Base-by-base conservation (phyloP, 2,888 invertebrate genomes). In the Phoronis australis region DNA sequence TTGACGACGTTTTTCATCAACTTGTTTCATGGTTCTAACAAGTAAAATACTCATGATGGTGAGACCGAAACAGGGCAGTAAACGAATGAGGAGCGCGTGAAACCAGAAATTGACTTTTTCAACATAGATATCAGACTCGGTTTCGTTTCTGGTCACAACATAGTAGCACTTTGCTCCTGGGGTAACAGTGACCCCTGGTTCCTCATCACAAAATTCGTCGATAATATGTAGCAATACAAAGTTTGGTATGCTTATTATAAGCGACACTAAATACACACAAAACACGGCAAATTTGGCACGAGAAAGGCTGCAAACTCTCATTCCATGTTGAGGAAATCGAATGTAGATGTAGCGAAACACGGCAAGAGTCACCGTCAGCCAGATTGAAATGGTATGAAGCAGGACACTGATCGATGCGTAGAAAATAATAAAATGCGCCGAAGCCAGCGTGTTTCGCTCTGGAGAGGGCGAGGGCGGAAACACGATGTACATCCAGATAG, bases 311-410 rank as follows among this genome's bases (percentile, higher is more conserved):
- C 92, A 93, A 86, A 89, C 88, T 35, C 85, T 82, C 23, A 86
- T 83, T 67, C 88, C 90, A 61, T 83, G 83, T 58, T 88, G 87
- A 0, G 92, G 92, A 72, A 66, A 71, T 4, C 62, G 57, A 39
- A 79, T 73, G 47, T 75, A 78, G 20, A 72, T 68, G 71, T 90
- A 94, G 5, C 95, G 82, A 90, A 95, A 96, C 2, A 95, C 86
- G 0, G 95, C 95, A 52, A 96, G 78, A 0, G 90, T 88, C 1
- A 96, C 88, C 0, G 95, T 95, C 60, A 96, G 78, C 85, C 91
- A 94, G 60, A 94, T 94, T 2, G 94, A 90, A 57, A 94, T 90
- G 2, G 94, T 93, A 75, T 91, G 90, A 52, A 88, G 83, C 43
- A 87, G 83, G 76, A 94, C 92, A 37, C 88, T 86, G 74, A 92